Evolutionary conservation across 2,888 invertebrate species (phyloP), one percentile per base, ranked within the genome.

Genomic region (Tineola bisselliella): DNA sequence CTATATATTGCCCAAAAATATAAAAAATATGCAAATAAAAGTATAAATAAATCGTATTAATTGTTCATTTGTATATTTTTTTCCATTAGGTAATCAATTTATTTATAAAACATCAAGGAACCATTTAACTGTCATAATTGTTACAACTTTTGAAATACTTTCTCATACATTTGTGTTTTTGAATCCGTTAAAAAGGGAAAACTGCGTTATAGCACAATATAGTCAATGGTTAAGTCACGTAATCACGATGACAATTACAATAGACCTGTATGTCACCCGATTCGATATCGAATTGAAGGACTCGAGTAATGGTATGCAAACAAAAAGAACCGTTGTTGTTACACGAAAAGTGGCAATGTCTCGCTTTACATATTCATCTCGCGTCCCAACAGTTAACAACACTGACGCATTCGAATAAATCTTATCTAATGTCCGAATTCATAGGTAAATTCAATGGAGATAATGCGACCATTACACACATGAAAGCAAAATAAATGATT

Each of bases 371-470:
- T 15, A 48, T 48, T 17, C 48, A 48, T 48, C 48, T 54, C 54
- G 54, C 54, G 25, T 25, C 17, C 48, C 18, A 13, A 54, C 54
- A 25, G 25, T 25, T 54, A 54, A 54, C 54, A 4, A 54, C 54
- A 25, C 25, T 54, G 18, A 25, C 19, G 54, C 25, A 54, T 54
- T 54, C 54, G 25, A 25, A 48, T 48, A 48, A 25, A 54, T 54
- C 25, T 54, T 25, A 54, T 54, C 54, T 54, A 54, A 54, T 25
- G 17, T n/a, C 54, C 54, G 25, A 54, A 54, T 54, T 25, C 54
- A 25, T 54, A 54, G 25, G 11, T 54, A 48, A 8, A 54, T 54
- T 54, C 25, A 5, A 8, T 15, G n/a, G 10, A 48, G 48, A 4
- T n/a, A 48, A 48, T 17, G 48, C 6, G 48, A 48, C 48, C 10